Percentiles rank a stretch among this genome's conserved stretches.
Conservation (phyloP, 2,113 vertebrate species). For the Podiceps cristatus region DNA sequence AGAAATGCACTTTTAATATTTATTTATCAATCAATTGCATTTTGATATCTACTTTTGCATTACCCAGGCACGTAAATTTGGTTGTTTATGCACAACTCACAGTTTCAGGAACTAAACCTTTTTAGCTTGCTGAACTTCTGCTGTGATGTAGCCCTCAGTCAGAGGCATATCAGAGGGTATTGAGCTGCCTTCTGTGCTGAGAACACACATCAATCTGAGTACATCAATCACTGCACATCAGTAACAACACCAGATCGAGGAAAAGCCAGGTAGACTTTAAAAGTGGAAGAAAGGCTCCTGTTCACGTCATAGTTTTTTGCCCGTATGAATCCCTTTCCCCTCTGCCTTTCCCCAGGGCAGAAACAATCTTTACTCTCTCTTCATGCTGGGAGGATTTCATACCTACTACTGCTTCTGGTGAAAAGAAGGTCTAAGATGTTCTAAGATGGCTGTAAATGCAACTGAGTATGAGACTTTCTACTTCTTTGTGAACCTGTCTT, state of each 20-base stretch:
- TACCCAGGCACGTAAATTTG: neutral
- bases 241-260: neutral
- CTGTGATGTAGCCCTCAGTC: neutral
- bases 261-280: neutral
- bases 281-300: neutral
- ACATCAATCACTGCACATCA: neutral
- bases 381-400: neutral
- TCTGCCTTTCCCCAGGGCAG: rapidly evolving
- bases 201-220: neutral
- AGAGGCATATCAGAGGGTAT: neutral
- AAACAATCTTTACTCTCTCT: neutral
- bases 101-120: neutral
- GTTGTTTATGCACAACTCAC: neutral
- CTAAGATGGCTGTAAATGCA: neutral
- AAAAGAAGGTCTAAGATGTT: neutral
- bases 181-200: neutral
- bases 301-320: neutral
- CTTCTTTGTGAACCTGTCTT: neutral
- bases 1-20: neutral
- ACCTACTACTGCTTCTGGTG: neutral
- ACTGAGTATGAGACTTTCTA: neutral
- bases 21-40: neutral
- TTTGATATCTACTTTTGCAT: neutral
- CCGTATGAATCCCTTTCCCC: neutral
- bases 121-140: neutral